A percentile compares a stretch with the other conserved stretches of the same genome.
These are phyloP conservation scores for Drosophila mercatorum DNA, from an alignment of 2,888 invertebrate species.

Conservation along the genomic window DNA sequence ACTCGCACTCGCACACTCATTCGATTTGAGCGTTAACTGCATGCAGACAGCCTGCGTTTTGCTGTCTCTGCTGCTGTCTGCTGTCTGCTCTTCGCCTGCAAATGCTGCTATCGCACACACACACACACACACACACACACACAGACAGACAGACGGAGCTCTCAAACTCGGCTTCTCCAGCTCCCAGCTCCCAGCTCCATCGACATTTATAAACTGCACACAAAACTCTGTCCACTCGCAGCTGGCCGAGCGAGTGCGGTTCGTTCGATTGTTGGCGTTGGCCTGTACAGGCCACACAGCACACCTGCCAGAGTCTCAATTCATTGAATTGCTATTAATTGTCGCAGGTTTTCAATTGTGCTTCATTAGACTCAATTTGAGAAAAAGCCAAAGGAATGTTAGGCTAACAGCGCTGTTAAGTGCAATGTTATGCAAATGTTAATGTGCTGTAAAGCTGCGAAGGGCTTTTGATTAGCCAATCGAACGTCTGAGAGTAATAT, in stretches of 20 bases:
- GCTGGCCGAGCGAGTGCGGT: constrained; percentile 2
- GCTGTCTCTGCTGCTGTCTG: constrained; percentile 19
- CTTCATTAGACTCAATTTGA: constrained; percentile 5
- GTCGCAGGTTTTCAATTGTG: constrained; percentile 11
- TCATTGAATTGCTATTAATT: constrained; percentile 34
- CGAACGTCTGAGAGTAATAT: too few species aligned
- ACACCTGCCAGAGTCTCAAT: constrained; percentile 10
- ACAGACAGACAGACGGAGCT: neutral
- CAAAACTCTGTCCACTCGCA: constrained; percentile 65
- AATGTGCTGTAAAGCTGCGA: neutral
- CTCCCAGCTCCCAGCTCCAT: constrained; percentile 34
- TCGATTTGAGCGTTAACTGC: constrained; percentile 39
- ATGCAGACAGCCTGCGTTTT: constrained; percentile 18
- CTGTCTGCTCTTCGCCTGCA: constrained; percentile 9
- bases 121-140: neutral
- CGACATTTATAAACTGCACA: constrained; percentile 77
- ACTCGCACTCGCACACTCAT: constrained; percentile 6
- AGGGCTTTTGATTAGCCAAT: neutral
- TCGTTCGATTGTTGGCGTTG: constrained; percentile 1
- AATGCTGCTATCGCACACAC: constrained; percentile 12
- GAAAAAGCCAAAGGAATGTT: constrained; percentile 1
- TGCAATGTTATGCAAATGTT: neutral
- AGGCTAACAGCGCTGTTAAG: constrained; percentile 3
- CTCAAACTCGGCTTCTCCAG: constrained; percentile 21
- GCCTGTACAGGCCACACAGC: constrained; percentile 34